Base-by-base conservation (phyloP, 37 sponge, comb jelly and placozoan genomes). In the Theonella swinhoei region DNA sequence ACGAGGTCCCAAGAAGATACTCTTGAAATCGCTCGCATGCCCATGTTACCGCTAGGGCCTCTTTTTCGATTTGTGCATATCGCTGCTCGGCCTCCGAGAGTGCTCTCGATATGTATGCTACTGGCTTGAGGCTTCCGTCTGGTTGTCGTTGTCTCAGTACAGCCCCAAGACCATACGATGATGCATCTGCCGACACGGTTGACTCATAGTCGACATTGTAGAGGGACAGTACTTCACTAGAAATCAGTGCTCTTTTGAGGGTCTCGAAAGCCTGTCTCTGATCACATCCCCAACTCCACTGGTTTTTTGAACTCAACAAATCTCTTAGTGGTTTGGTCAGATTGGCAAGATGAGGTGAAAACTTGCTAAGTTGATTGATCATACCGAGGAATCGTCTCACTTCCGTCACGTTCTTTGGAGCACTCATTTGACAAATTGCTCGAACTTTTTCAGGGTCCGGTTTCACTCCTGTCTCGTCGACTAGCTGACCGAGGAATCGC, bases 61-160 rank as follows among this genome's bases (percentile, higher is more conserved):
- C 70, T 47, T 85, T 85, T 62, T 85, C 79, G 28, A 85, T 85
- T 39, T 85, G 86, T 1, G 79, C 79, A 32, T 77, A 85, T 23
- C 80, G 24, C 23, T 37, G 30, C 68, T 80, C 87, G n/a, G 81
- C 37, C 24, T 43, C 70, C 23, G 74, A 80, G 70, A 85, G 24
- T 5, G 71, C 39, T 29, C 70, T 42, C 23, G 82, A 81, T 19
- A 69, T 72, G 14, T 59, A 70, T 14, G 37, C 36, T 17, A 81
- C 82, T n/a, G 82, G 82, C 29, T 60, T 70, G 72, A 66, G 65
- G 32, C 36, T 26, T 22, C 24, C 47, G 22, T 29, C 33, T 58
- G 30, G 25, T 23, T 78, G 72, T 35, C 39, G 1, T 62, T 78
- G 77, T 35, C 54, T 25, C 38, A 78, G 65, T 1, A 63, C 78